These are phyloP conservation scores for Pheosia gnoma DNA, from an alignment of 2,888 invertebrate species.

Conservation along the genomic window DNA sequence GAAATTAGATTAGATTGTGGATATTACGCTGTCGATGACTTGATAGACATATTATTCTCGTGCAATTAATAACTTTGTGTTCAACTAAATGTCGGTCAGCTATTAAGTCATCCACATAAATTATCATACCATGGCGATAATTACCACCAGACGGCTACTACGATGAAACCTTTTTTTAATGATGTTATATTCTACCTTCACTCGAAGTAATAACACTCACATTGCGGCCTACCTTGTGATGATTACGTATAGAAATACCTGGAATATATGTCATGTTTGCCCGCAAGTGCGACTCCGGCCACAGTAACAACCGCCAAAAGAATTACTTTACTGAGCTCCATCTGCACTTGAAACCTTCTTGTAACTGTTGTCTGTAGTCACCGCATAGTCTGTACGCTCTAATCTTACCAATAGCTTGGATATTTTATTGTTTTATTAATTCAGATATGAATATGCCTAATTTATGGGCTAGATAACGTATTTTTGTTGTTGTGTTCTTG, in stretches of 20 bases:
- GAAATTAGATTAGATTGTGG: too few relatives aligned
- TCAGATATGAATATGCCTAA: background rate
- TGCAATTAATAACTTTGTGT: too few relatives aligned
- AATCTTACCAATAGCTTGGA: background rate
- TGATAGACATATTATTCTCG: too few relatives aligned
- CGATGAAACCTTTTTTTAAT: too few relatives aligned
- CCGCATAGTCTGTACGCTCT: background rate
- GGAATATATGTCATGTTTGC: conserved; percentile 36
- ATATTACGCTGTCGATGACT: too few relatives aligned
- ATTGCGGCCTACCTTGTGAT: too few relatives aligned
- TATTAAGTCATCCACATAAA: too few relatives aligned
- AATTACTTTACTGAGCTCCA: conserved; percentile 9
- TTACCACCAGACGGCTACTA: too few relatives aligned
- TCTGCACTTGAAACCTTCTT: background rate
- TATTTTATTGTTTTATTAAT: background rate
- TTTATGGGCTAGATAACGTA: background rate
- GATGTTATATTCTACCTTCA: too few relatives aligned
- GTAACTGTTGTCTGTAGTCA: conserved; percentile 2
- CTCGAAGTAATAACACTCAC: too few relatives aligned
- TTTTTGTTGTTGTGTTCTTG: background rate
- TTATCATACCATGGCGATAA: too few relatives aligned
- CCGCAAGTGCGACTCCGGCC: conserved; percentile 9
- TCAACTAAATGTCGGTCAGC: too few relatives aligned
- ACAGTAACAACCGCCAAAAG: conserved; percentile 5
- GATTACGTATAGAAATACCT: conserved; percentile 21